Percentiles rank a stretch among this genome's conserved stretches.
phyloP scores from a whole-genome alignment of 2,797 vertebrate genomes.

The Acipenser oxyrinchus region DNA sequence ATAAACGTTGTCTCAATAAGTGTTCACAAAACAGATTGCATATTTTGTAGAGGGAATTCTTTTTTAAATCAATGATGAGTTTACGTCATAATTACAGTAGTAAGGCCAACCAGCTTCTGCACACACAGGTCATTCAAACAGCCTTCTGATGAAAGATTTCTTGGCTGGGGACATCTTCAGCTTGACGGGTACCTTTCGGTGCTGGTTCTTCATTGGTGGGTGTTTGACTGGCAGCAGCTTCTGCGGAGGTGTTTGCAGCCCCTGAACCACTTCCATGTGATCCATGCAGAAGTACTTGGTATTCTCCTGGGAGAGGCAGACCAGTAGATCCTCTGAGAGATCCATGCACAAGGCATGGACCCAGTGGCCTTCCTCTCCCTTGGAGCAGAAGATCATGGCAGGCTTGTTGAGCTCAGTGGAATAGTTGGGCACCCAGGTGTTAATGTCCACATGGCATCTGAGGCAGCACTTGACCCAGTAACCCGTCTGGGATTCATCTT shows the following conservation, averaged over 20 bases:
- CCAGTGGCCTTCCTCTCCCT: conserved; percentile 81
- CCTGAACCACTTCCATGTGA: conserved; percentile 74
- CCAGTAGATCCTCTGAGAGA: conserved; percentile 73
- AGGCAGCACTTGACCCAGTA: conserved; percentile 88
- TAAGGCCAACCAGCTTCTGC: background rate
- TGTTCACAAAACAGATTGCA: too few species aligned
- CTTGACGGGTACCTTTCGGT: conserved; percentile 57
- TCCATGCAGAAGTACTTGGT: conserved; percentile 85
- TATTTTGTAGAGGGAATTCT: too few species aligned
- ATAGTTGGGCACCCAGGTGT: conserved; percentile 92
- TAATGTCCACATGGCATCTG: conserved; percentile 72
- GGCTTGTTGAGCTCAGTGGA: conserved; percentile 90
- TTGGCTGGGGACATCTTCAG: conserved; percentile 66
- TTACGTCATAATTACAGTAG: too few species aligned
- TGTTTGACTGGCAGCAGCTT: conserved; percentile 52
- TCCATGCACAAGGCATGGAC: conserved; percentile 95
- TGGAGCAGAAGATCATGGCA: conserved; percentile 95
- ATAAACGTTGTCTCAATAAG: too few species aligned
- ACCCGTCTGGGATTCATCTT: conserved; percentile 83
- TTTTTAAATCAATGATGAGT: too few species aligned
- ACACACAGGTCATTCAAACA: conserved; percentile 70
- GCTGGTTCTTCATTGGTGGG: conserved; percentile 70
- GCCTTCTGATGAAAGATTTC: conserved; percentile 78
- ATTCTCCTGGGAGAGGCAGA: conserved; percentile 73
- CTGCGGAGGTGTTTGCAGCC: conserved; percentile 73